phyloP scores from a whole-genome alignment of 2,888 invertebrate genomes.

The Euclidia mi region DNA sequence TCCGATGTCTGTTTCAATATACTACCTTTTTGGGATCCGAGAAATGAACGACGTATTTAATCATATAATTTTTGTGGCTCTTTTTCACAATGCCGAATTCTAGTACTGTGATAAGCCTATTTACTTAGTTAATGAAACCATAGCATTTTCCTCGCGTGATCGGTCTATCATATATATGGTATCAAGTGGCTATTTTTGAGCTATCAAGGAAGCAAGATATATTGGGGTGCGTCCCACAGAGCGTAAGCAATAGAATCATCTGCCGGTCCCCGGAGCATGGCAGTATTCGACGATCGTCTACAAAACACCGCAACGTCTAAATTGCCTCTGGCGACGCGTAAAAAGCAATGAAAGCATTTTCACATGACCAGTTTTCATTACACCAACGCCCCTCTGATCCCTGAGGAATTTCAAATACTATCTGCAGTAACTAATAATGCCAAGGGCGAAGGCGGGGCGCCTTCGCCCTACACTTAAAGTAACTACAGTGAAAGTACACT shows the following conservation, averaged over 20 bases:
- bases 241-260: slow-evolving; percentile 75
- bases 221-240: slow-evolving; percentile 68
- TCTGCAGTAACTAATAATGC: slow-evolving; percentile 84
- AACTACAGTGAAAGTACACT: no score
- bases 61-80: not conserved
- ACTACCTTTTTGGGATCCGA: not conserved
- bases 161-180: no score
- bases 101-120: no score
- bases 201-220: slow-evolving; percentile 70
- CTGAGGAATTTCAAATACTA: slow-evolving; percentile 86
- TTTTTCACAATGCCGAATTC: not conserved
- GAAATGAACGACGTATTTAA: slow-evolving; percentile 3
- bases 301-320: slow-evolving; percentile 84
- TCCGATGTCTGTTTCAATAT: slow-evolving; percentile 28
- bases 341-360: slow-evolving; percentile 89
- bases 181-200: slow-evolving; percentile 55
- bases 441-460: slow-evolving; percentile 70
- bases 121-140: not conserved
- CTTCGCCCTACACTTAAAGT: no score
- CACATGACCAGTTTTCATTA: slow-evolving; percentile 88
- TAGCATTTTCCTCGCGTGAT: slow-evolving; percentile 10
- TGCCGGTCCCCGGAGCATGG: slow-evolving; percentile 62
- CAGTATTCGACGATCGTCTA: slow-evolving; percentile 56
- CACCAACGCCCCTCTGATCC: slow-evolving; percentile 78
- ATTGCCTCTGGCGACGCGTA: slow-evolving; percentile 87